Evolutionary conservation across 2,797 vertebrate genomes (phyloP).

Genomic region (Coranthus polyacanthus): DNA sequence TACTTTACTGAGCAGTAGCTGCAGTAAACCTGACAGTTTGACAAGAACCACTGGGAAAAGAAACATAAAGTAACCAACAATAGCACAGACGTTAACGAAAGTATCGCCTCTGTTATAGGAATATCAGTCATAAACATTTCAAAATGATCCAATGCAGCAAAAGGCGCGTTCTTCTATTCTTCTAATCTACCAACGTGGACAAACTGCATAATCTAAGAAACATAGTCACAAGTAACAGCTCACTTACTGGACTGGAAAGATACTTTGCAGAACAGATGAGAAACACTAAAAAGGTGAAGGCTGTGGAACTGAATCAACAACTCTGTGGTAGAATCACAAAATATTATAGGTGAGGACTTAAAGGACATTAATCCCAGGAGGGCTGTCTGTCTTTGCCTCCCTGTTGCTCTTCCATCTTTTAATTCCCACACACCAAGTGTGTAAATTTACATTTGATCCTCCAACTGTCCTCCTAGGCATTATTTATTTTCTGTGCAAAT

Average conservation of each 20-base stretch:
- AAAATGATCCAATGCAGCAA: not conserved
- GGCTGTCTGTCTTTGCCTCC: slow-evolving; percentile 1
- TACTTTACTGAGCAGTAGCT: too few species aligned
- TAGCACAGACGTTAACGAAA: not conserved
- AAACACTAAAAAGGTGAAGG: not conserved
- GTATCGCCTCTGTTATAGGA: not conserved
- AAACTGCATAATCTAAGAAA: not conserved
- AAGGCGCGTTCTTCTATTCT: not conserved
- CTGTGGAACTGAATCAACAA: not conserved
- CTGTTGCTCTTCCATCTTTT: too few species aligned
- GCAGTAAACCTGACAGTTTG: not conserved
- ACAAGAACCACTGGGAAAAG: not conserved
- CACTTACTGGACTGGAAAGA: not conserved
- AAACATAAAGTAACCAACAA: not conserved
- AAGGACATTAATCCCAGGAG: not conserved
- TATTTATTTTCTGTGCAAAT: slow-evolving; percentile 42
- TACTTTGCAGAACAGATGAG: not conserved
- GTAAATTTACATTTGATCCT: slow-evolving; percentile 23
- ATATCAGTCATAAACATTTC: not conserved
- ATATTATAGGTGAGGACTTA: not conserved
- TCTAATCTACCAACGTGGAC: not conserved
- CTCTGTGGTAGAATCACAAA: not conserved
- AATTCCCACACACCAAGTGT: not conserved
- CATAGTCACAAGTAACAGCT: not conserved
- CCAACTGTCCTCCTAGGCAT: slow-evolving; percentile 27